Evolutionary conservation across 1,140 invertebrate species (phyloP), one percentile per base, ranked within the genome.

Genomic region (Nephila pilipes): DNA sequence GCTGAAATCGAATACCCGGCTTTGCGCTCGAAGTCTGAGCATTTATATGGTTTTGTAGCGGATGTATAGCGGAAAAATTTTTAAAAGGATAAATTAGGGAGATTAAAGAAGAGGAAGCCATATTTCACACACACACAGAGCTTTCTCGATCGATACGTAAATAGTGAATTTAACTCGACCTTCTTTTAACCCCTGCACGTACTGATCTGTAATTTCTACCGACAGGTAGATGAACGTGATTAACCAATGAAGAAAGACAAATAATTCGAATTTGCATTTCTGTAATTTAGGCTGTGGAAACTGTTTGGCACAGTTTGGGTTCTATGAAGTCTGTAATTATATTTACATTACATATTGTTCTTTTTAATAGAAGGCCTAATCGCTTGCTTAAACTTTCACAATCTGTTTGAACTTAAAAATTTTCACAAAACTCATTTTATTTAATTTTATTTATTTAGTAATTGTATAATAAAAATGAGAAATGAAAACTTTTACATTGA

Each of bases 151-250:
- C 85, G 85, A 87, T 87, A 87, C 55, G 85, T 87, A 87, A 87
- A 87, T 87, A 87, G 85, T 81, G 80, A 81, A 81, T 81, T 81
- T 81, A 46, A 55, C 38, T 81, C 85, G 85, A 87, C 85, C 85
- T 87, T 87, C 57, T 60, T 60, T 60, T 87, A 58, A 87, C 85
- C 85, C 81, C 58, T 46, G 20, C 55, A 75, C 69, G 69, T 75
- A 75, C 32, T 75, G 25, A 75, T 18, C 22, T 46, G 6, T 22
- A 60, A 75, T 29, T 75, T 20, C 32, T 36, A 75, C 36, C 69
- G 69, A 75, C 69, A 75, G 29, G 32, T 65, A 65, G 63, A 12
- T n/a, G 60, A 5, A 25, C 16, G 32, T 75, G 25, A 75, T 75
- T 75, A 75, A 29, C 69, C 69, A 75, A 32, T 36, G 29, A 75